A percentile compares a stretch with the other conserved stretches of the same genome.
phyloP scores from a whole-genome alignment of 2,113 vertebrate genomes.

The Campylomormyrus tamandua region DNA sequence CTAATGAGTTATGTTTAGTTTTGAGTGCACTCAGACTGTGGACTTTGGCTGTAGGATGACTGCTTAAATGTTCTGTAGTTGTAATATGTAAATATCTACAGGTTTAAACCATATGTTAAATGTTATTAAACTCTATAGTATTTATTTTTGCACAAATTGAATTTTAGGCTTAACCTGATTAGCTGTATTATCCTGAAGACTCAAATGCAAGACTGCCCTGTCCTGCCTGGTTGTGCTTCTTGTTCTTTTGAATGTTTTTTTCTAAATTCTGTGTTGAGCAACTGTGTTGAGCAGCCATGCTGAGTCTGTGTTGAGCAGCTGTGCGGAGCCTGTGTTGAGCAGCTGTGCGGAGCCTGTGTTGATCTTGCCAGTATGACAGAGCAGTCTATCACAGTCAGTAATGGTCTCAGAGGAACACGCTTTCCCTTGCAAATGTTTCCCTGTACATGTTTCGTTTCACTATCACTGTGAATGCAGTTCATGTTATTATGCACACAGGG shows the following conservation, averaged over 20 bases:
- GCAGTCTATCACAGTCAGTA: neutral
- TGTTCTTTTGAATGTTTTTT: neutral
- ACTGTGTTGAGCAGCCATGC: neutral
- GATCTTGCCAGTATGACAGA: neutral
- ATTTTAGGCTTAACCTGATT: conserved; percentile 4
- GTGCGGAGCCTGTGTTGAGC: neutral
- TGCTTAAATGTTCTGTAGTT: neutral
- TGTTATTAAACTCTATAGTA: neutral
- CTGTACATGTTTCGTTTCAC: neutral
- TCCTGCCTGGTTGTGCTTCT: neutral
- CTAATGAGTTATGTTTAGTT: conserved; percentile 6
- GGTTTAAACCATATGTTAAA: neutral
- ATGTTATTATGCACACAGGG: neutral
- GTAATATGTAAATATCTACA: neutral
- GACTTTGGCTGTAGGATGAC: neutral
- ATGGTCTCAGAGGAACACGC: neutral
- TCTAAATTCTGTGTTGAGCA: neutral
- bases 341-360: neutral
- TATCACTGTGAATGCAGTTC: neutral
- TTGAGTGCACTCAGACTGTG: neutral
- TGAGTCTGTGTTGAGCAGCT: neutral
- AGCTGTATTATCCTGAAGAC: neutral
- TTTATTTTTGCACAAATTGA: conserved; percentile 5
- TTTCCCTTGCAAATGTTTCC: neutral
- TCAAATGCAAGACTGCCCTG: neutral